Base-by-base conservation (phyloP, 1,140 invertebrate genomes). In the Eueides isabella region DNA sequence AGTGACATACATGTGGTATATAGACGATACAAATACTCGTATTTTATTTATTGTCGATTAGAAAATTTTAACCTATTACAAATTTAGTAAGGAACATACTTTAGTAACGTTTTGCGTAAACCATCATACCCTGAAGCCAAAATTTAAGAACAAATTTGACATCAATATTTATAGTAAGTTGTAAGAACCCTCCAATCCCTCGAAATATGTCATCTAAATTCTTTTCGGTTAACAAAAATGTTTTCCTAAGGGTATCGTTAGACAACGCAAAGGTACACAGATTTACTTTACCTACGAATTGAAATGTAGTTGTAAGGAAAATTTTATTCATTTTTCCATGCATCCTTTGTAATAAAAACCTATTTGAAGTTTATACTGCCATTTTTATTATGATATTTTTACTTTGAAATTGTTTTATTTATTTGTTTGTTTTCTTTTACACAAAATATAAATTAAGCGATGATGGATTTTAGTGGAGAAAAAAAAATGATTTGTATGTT, bases 241-340 rank as follows among this genome's bases (percentile, higher is more conserved):
- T 33, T 72, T 61, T 72, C 41, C 38, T 61, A 16, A 72, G 70
- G 70, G 41, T 44, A 63, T 72, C 70, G 61, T 66, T 72, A 72
- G 70, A 64, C 11, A 23, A 23, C 23, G 48, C 23, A 12, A 14
- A 14, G 33, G n/a, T 19, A 66, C 28, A n/a, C 5, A 72, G 66
- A 66, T 29, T 65, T 28, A 66, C 41, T 26, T 48, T 35, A 29
- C 23, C 12, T 66, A 30, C 63, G 5, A 66, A 44, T 31, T 55
- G 23, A 7, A 55, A 2, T 55, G 9, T 55, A 12, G 4, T 5
- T 67, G 14, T 6, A 30, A 48, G 26, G 31, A 48, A 68, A 26
- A 16, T 68, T 6, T 30, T 48, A 67, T 29, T 11, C 28, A 12
- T 68, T 55, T 55, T 55, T 23, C n/a, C 11, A 48, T 48, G 44